Base-by-base conservation (phyloP, 2,888 invertebrate species). In the Noctua janthe region DNA sequence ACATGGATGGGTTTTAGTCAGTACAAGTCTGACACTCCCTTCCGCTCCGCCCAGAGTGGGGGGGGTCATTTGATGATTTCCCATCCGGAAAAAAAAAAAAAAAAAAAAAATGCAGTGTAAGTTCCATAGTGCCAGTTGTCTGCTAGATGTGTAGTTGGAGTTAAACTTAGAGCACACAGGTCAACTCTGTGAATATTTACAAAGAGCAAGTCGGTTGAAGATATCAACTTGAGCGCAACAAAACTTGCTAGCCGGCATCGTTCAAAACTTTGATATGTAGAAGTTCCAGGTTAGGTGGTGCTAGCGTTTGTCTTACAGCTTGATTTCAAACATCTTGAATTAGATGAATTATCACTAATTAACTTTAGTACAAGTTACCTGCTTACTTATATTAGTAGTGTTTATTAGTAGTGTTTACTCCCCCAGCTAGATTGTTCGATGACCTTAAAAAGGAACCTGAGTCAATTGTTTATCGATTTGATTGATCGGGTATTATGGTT, bases 181-280 rank as follows among this genome's bases (percentile, higher is more conserved):
- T 64, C 13, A 74, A 71, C 49, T 62, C 47, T 54, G 20, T 29
- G 51, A 83, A 76, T 76, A 82, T 64, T 74, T 82, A 72, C 51
- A 81, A 72, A 74, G 47, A 54, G 47, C 35, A 64, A 74, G 74
- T 29, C 29, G 29, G 29, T 59, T 76, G 49, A 76, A 81, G 35
- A 47, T 51, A 20, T 69, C n/a, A 59, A 59, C 67, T 66, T 13
- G 51, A 67, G 49, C 20, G 17, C 20, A 75, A 59, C 39, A 51
- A 51, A 80, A 67, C 76, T 76, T 59, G 29, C 1, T 76, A 20
- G 10, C 54, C 20, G 20, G n/a, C 15, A 35, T 67, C 29, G 29
- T 39, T 47, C n/a, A 15, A 43, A 59, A 69, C 67, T 62, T 77
- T 54, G n/a, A 23, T 59, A 43, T 51, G 35, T 43, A 23, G n/a